Base-by-base conservation (phyloP, 2,888 invertebrate species). In the Linnaemya tessellans region DNA sequence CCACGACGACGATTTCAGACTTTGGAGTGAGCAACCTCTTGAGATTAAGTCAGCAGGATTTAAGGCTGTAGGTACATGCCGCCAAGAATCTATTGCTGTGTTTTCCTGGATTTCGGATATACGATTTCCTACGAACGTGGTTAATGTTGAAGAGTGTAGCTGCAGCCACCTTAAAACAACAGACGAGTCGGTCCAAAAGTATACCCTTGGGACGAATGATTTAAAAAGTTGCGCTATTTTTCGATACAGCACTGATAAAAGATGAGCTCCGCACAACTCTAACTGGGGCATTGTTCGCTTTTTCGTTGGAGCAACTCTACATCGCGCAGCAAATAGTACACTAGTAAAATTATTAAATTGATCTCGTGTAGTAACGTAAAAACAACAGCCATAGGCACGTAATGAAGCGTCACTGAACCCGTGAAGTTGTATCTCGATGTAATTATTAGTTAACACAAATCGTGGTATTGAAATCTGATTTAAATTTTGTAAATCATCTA, bases 11-110 rank as follows among this genome's bases (percentile, higher is more conserved):
- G 38, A 3, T 20, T 46, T 41, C 25, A 82, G 56, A 5, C 68
- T 74, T 41, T 49, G 46, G 15, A 81, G 68, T 20, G 81, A 70
- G 56, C 80, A 60, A 54, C 79, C 81, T 54, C 81, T 51, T 25
- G 84, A 81, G 4, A 81, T 77, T 18, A 80, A 64, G 46, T 84
- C 79, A n/a, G 84, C 70, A n/a, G 84, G 79, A 46, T 84, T 86
- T 13, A 67, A 15, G 8, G 46, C 65, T 38, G 84, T 38, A 10
- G 38, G 38, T 38, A 38, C 38, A 38, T 38, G 38, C 10, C 38
- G 38, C 38, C 8, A 38, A 38, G 38, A 38, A 38, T 10, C 38
- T 10, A 10, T 38, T 38, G 38, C 38, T 38, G 38, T 38, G 10
- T 10, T 9, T 38, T 38, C 38, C 38, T 38, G 38, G 10, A 38